Evolutionary conservation across 35 echinoderm and acorn worm genomes (phyloP).

Genomic region (Heliocidaris erythrogramma): DNA sequence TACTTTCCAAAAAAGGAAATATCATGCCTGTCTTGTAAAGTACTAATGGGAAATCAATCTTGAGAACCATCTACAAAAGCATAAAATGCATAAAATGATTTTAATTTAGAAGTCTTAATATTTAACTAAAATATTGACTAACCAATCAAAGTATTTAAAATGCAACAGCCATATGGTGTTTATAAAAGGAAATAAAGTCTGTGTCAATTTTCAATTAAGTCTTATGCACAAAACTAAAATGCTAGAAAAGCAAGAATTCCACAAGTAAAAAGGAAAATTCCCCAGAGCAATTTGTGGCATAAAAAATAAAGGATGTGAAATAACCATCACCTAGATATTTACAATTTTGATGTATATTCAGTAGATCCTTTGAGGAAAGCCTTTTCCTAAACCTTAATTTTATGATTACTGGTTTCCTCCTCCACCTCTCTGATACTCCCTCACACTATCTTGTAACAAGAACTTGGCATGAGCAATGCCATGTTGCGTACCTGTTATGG

Average conservation of each 20-base stretch:
- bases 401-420: neutral
- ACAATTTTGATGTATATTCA: neutral
- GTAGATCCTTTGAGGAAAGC: neutral
- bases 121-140: neutral
- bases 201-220: neutral
- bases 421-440: slow-evolving; percentile 14
- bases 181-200: neutral
- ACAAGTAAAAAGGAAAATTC: neutral
- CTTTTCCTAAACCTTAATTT: neutral
- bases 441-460: slow-evolving; percentile 76
- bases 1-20: too few relatives aligned
- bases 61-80: neutral
- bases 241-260: neutral
- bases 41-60: neutral
- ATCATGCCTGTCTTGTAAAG: neutral
- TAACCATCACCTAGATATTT: slow-evolving; percentile 8
- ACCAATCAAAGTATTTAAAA: neutral
- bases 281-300: neutral
- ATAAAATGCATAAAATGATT: neutral
- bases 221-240: neutral
- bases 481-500: slow-evolving; percentile 83
- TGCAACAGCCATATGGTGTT: neutral
- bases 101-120: neutral
- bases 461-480: slow-evolving; percentile 89
- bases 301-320: neutral